A percentile compares a stretch with the other conserved stretches of the same genome.
phyloP scores from a whole-genome alignment of 2,888 invertebrate species.

The Drosophila mimetica region DNA sequence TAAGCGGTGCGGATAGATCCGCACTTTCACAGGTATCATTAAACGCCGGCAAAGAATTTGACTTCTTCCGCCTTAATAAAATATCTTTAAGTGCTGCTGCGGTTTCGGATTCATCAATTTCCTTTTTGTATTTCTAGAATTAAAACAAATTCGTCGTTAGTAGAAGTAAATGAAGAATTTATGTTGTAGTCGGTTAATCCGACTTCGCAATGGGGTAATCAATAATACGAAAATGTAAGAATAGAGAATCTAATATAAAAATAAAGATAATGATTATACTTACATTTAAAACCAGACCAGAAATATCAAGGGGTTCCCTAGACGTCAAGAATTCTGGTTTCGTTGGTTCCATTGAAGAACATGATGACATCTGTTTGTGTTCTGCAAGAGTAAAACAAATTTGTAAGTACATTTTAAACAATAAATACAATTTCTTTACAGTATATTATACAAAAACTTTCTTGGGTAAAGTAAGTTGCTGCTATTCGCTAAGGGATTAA shows the following conservation, averaged over 20 bases:
- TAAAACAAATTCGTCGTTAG: neutral
- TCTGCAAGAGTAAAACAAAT: constrained; percentile 8
- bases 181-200: neutral
- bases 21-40: constrained; percentile 65
- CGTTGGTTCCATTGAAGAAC: constrained; percentile 49
- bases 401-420: neutral
- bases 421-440: neutral
- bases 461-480: no score
- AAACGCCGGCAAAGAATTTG: constrained; percentile 61
- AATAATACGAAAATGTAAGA: neutral
- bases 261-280: constrained; percentile 36
- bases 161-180: neutral
- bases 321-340: constrained; percentile 49
- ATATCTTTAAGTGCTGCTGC: constrained; percentile 68
- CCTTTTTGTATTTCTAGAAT: constrained; percentile 64
- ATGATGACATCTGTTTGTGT: constrained; percentile 43
- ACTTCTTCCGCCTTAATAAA: constrained; percentile 65
- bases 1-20: constrained; percentile 75
- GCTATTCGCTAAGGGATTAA: no score
- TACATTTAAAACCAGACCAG: constrained; percentile 62
- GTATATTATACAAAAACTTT: neutral
- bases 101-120: constrained; percentile 54
- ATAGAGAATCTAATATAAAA: neutral
- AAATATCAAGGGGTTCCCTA: constrained; percentile 53
- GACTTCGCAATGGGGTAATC: neutral